phyloP scores from a whole-genome alignment of 2,797 vertebrate species.

The Crocidura indochinensis region DNA sequence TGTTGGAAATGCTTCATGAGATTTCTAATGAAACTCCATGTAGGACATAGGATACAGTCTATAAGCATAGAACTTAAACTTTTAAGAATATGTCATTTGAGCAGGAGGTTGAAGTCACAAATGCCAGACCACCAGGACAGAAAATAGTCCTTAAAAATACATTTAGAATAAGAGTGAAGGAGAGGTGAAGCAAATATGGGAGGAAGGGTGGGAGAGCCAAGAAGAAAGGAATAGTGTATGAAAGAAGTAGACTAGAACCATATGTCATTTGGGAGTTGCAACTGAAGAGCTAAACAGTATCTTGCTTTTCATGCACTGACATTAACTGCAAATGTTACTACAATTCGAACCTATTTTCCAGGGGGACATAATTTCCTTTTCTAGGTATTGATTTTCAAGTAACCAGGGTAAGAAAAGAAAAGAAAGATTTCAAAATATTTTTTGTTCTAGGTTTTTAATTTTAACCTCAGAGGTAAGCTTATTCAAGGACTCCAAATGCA shows the following conservation, averaged over 20 bases:
- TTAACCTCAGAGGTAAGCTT: slow-evolving; percentile 45
- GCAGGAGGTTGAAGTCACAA: slow-evolving; percentile 39
- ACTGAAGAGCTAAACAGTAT: slow-evolving; percentile 73
- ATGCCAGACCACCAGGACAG: slow-evolving; percentile 4
- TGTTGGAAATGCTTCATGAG: slow-evolving; percentile 8
- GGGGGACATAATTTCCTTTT: slow-evolving; percentile 40
- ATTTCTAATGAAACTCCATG: slow-evolving; percentile 27
- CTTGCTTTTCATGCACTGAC: slow-evolving; percentile 64
- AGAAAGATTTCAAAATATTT: neutral
- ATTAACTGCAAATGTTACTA: slow-evolving; percentile 76
- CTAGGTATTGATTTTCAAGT: slow-evolving; percentile 58
- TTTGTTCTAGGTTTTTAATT: slow-evolving; percentile 47
- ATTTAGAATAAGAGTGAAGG: slow-evolving; percentile 32
- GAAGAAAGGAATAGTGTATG: slow-evolving; percentile 63
- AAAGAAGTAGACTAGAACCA: slow-evolving; percentile 68
- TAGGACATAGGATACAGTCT: slow-evolving; percentile 20
- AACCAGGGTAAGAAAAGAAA: slow-evolving; percentile 49
- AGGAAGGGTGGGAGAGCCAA: neutral
- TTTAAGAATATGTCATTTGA: slow-evolving; percentile 35
- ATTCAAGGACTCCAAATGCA: slow-evolving; percentile 50
- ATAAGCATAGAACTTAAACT: neutral
- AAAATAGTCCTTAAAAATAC: slow-evolving; percentile 39
- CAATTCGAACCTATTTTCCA: slow-evolving; percentile 56
- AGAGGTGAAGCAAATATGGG: slow-evolving; percentile 67
- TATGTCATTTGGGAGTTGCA: slow-evolving; percentile 59